phyloP scores from a whole-genome alignment of 1,140 invertebrate genomes.

The Chelonus insularis region DNA sequence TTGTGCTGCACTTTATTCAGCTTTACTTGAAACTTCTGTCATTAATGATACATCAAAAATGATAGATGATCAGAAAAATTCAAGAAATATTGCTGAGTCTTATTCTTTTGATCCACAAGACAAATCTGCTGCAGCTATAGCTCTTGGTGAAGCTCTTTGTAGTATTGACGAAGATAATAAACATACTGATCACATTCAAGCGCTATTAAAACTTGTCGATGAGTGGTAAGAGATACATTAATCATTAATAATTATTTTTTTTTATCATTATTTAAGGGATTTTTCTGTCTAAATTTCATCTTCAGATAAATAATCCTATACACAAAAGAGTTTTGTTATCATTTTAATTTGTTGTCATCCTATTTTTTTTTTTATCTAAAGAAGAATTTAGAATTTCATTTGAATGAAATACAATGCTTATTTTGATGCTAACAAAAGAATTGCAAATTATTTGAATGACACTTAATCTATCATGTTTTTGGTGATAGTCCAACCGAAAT shows the following conservation, averaged over 20 bases:
- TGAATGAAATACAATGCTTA: too few relatives aligned
- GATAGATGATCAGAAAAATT: slow-evolving; percentile 2
- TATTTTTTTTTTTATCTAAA: too few relatives aligned
- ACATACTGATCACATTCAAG: slow-evolving; percentile 69
- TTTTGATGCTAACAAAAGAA: too few relatives aligned
- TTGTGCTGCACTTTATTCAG: slow-evolving; percentile 47
- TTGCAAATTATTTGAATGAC: too few relatives aligned
- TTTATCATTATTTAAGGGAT: neutral
- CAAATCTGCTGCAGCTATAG: slow-evolving; percentile 46
- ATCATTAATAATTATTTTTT: neutral
- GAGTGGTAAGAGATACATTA: slow-evolving; percentile 40
- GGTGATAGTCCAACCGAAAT: too few relatives aligned
- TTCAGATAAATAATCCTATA: too few relatives aligned
- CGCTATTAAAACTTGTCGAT: slow-evolving; percentile 63
- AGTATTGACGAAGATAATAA: slow-evolving; percentile 77
- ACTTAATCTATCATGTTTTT: too few relatives aligned
- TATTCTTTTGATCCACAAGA: slow-evolving; percentile 40
- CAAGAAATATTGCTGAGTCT: slow-evolving; percentile 21
- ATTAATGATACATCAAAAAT: slow-evolving; percentile 1
- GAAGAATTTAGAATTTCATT: too few relatives aligned
- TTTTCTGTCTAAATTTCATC: too few relatives aligned
- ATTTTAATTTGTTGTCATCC: too few relatives aligned
- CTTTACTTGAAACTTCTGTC: slow-evolving; percentile 37
- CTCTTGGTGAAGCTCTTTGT: slow-evolving; percentile 74
- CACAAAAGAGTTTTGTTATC: too few relatives aligned